Evolutionary conservation across 1,140 invertebrate genomes (phyloP), one percentile per base, ranked within the genome.

Genomic region (Tigriopus japonicus): DNA sequence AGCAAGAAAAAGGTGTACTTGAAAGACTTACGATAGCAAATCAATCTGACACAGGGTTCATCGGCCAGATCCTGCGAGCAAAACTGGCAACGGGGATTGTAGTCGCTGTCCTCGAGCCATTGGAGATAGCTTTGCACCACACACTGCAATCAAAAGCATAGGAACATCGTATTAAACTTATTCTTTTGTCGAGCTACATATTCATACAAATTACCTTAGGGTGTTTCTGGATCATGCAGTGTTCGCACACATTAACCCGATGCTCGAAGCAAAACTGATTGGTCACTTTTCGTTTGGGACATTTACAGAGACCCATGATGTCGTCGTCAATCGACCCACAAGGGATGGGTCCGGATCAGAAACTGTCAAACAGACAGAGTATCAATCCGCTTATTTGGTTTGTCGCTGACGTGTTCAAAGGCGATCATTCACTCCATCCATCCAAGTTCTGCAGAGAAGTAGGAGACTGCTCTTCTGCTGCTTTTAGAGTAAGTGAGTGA

Each of bases 191-290:
- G 42, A 43, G n/a, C n/a, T 43, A 12, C 42, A n/a, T 51, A 17
- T 21, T 21, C 15, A 17, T 59, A 5, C 2, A 6, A 3, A 3
- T 73, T 81, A 97, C 92, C 78, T 89, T 89, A 28, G 87, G 82
- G 75, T 98, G 94, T 71, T 87, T 90, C 65, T 85, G 83, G 35
- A 96, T 87, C 80, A 98, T 86, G 76, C 94, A 98, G 76, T 90
- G 81, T 77, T 98, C 93, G 73, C 94, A 98, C 69, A 98, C 94
- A 80, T 97, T 98, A 1, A 97, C 92, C 68, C 90, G 75, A 71
- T 98, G 94, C 74, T 96, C 90, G 72, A 95, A 98, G 76, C 94
- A 98, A 77, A 97, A 98, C 69, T 95, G 84, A 75, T 92, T 96
- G 52, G 93, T 97, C 24, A 97, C 90, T 77, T 85, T 84, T 67